Evolutionary conservation across 2,797 vertebrate species (phyloP).

Genomic region (Chelmon rostratus): DNA sequence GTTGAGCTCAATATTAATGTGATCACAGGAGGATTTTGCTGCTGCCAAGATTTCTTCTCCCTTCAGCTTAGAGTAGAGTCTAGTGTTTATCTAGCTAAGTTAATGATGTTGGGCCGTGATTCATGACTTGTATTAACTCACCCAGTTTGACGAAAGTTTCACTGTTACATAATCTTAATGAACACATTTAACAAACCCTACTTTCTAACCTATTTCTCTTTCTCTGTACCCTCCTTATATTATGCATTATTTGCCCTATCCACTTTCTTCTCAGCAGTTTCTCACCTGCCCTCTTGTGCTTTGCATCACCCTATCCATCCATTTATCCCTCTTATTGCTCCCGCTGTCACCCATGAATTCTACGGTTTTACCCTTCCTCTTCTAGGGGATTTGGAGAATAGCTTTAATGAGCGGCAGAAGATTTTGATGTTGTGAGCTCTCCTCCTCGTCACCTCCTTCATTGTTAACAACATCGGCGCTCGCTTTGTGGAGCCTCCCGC

Average conservation of each 20-base stretch:
- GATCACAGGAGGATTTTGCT: constrained; percentile 74
- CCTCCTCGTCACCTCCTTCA: constrained; percentile 83
- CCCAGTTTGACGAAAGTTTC: constrained; percentile 52
- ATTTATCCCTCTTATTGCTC: background rate
- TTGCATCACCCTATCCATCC: background rate
- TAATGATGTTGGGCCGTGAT: constrained; percentile 62
- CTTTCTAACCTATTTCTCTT: background rate
- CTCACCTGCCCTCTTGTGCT: background rate
- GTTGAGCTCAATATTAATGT: constrained; percentile 78
- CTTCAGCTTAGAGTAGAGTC: constrained; percentile 44
- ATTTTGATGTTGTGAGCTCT: constrained; percentile 83
- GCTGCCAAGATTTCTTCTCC: constrained; percentile 56
- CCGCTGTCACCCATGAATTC: background rate
- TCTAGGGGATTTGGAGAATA: constrained; percentile 83
- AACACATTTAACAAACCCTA: constrained; percentile 20
- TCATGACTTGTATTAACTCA: constrained; percentile 47
- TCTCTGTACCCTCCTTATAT: background rate
- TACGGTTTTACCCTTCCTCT: background rate
- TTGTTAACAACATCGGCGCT: constrained; percentile 85
- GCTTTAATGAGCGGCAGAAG: constrained; percentile 85
- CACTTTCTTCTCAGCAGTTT: background rate
- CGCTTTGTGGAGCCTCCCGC: constrained; percentile 86
- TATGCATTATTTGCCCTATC: background rate
- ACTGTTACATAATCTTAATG: constrained; percentile 2
- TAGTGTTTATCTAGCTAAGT: constrained; percentile 65